Base-by-base conservation (phyloP, 2,797 vertebrate genomes). In the Melanotaenia pygmaea region DNA sequence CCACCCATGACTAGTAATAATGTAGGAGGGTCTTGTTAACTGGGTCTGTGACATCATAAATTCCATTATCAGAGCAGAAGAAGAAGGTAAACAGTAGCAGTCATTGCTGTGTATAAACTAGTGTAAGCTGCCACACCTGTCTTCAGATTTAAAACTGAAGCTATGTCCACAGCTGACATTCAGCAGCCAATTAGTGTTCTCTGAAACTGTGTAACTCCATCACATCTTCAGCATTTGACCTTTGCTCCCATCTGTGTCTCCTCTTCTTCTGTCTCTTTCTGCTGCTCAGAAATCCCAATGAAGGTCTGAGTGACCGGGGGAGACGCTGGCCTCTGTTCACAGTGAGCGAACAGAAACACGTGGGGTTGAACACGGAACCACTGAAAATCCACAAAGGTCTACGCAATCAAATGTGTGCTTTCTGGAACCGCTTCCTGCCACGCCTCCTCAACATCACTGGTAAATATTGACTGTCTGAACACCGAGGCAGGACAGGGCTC, bases 381-480 rank as follows among this genome's bases (percentile, higher is more conserved):
- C 38, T 96, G 70, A 95, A 94, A 81, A 91, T 95, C 69, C 92
- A 95, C 76, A 94, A 92, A 68, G 96, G 96, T 34, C 91, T 97
- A 64, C 91, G 93, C 85, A 93, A 93, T 81, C 97, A 98, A 91
- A 91, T 95, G 83, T 98, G 97, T 70, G 96, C 96, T 54, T 96
- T 98, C 90, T 98, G 97, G 97, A 97, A 96, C 83, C 95, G 94
- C 38, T 98, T 97, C 86, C 91, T 97, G 22, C 97, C 97, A 69
- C 96, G 96, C 64, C 89, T 98, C 51, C 96, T 97, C 86, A 97
- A 97, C 74, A 96, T 96, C 79, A 98, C 97, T 24, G 97, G 97
- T 98, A 94, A 88, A 16, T 13, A 51, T 13, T 63, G 35, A 43
- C 14, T 16, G 43, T 20, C 40, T 43, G 40, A 43, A 43, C 40